A percentile compares a stretch with the other conserved stretches of the same genome.
phyloP scores from a whole-genome alignment of 2,888 invertebrate genomes.

The Julus scandinavius region DNA sequence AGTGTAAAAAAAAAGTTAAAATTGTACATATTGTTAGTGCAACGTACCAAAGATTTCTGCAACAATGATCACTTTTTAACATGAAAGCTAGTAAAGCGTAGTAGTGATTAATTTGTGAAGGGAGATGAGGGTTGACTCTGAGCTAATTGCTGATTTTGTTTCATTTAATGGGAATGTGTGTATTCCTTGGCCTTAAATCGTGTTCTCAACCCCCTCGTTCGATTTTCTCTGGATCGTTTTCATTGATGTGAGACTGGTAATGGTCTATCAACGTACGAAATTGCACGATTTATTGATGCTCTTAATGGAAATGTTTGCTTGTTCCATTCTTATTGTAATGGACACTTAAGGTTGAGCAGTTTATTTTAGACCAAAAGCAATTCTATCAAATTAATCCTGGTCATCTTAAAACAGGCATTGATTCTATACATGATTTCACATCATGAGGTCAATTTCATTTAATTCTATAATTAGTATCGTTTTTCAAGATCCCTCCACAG shows the following conservation, averaged over 20 bases:
- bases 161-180: conserved; percentile 9
- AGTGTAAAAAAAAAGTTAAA: no score
- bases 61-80: background rate
- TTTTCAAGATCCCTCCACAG: background rate
- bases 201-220: conserved; percentile 9
- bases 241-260: conserved; percentile 50
- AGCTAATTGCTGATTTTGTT: conserved; percentile 27
- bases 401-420: background rate
- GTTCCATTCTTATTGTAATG: conserved; percentile 19
- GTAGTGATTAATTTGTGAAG: background rate
- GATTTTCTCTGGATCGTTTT: conserved; percentile 36
- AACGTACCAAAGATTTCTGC: no score
- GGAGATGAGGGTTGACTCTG: background rate
- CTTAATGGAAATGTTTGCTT: conserved; percentile 45
- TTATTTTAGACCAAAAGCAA: conserved; percentile 21
- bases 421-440: background rate
- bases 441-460: background rate
- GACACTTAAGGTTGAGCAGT: conserved; percentile 19
- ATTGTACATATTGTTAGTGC: no score
- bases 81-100: background rate
- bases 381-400: conserved; percentile 12
- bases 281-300: conserved; percentile 49
- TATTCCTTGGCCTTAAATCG: background rate
- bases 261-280: conserved; percentile 49
- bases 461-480: background rate